Base-by-base conservation (phyloP, 2,888 invertebrate species). In the Ophion ventricosus region DNA sequence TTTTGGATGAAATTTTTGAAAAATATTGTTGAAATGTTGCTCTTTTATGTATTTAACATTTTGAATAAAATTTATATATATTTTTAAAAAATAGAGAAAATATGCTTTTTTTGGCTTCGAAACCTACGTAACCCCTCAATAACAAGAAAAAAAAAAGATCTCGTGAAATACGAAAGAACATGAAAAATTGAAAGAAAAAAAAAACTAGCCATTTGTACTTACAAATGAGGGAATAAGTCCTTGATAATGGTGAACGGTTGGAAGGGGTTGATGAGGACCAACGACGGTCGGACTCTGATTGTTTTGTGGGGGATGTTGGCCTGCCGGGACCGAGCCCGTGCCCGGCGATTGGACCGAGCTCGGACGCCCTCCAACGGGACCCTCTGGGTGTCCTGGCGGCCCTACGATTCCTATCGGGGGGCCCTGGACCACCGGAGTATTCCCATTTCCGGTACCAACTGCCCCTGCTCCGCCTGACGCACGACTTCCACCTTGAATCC, bases 401-500 rank as follows among this genome's bases (percentile, higher is more conserved):
- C 88, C 88, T 74, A 87, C 87, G 80, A 89, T 87, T 43, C 88
- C 85, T 61, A 89, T 83, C 80, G 90, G 93, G 93, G 92, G 93
- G 94, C 91, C 94, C 93, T 92, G 94, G 94, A 86, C 94, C 92
- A 88, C 93, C 92, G 88, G 92, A 93, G 92, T 93, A 92, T 88
- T 93, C 91, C 93, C 93, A 93, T 83, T 91, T 89, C 91, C 93
- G 89, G 91, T 88, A 88, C 91, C 92, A 90, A 86, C 89, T 88
- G 88, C 87, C 85, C 90, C 91, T 87, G 89, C 88, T 91, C 93
- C 94, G 86, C 94, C 94, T 91, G 95, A 94, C 90, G 94, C 94
- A 92, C 96, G 95, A 91, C 95, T 95, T 91, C 97, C 98, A 94
- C 97, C 97, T 95, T 96, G 97, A 94, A 96, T 96, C 97, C 97